Evolutionary conservation across 2,113 vertebrate genomes (phyloP), one percentile per base, ranked within the genome.

Genomic region (Prochilodus magdalenae): DNA sequence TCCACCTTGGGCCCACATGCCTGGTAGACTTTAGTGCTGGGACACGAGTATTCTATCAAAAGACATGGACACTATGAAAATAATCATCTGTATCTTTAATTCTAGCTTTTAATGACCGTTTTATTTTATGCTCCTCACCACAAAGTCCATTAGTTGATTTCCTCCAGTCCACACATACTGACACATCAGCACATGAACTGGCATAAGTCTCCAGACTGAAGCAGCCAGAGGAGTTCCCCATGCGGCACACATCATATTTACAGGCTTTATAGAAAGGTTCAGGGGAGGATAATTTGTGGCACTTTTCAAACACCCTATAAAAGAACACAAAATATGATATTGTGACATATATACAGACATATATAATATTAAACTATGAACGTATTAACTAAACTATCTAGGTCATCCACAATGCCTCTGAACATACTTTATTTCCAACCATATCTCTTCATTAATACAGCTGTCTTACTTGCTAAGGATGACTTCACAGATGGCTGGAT

Each of bases 141-240:
- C 97, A 98, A 0, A 40, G 47, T 51, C 90, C 89, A 2, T 81
- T 77, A 44, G 95, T 95, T 18, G 47, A 74, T 12, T 49, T 53
- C 83, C 97, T 95, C 97, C 97, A 99, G 83, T 93, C 85, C 12
- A 96, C 47, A 86, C 97, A 99, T 24, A 95, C 2, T 14, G 89
- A 93, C 1, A 73, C 60, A 3, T 86, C 4, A 6, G 91, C 91
- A 59, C 97, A 98, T 63, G 90, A 80, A 0, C 83, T 26, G 3
- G 95, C 95, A 0, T 98, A 99, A 0, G 87, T 77, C 88, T 96
- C 94, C 72, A 99, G 63, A 84, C 92, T 91, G 14, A 92, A 91
- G 83, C 97, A 99, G 72, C 88, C 85, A 1, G 85, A 0, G 0
- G 2, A 16, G 5, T 87, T 36, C 0, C 0, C 0, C 73, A 89